These are phyloP conservation scores for Grus americana DNA, from an alignment of 2,113 vertebrate species.

Conservation along the genomic window DNA sequence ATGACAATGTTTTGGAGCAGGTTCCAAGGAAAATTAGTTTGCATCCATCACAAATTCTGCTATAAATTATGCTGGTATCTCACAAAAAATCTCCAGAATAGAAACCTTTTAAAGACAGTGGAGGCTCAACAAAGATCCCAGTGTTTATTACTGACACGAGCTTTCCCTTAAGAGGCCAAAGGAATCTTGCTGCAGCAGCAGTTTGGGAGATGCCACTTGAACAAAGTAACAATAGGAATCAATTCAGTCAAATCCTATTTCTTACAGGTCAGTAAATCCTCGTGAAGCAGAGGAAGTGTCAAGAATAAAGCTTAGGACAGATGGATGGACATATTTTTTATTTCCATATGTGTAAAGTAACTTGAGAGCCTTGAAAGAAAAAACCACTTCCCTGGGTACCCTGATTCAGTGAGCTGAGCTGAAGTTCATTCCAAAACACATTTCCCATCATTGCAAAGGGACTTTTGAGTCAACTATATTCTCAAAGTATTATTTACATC, in stretches of 20 bases:
- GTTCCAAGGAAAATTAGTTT: constrained; percentile 6
- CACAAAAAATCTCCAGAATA: neutral
- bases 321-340: neutral
- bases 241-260: neutral
- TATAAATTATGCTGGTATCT: neutral
- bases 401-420: neutral
- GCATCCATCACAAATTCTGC: neutral
- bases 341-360: neutral
- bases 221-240: neutral
- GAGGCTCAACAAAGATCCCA: neutral
- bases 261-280: neutral
- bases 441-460: neutral
- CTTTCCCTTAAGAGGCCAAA: neutral
- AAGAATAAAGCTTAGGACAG: neutral
- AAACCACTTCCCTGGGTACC: neutral
- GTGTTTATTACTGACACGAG: neutral
- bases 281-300: neutral
- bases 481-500: neutral
- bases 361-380: neutral
- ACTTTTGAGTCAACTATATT: neutral
- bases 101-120: neutral
- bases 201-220: neutral
- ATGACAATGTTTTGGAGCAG: neutral
- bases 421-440: neutral
- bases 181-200: neutral